Evolutionary conservation across 2,797 vertebrate species (phyloP), one percentile per base, ranked within the genome.

Genomic region (Cryptoprocta ferox): DNA sequence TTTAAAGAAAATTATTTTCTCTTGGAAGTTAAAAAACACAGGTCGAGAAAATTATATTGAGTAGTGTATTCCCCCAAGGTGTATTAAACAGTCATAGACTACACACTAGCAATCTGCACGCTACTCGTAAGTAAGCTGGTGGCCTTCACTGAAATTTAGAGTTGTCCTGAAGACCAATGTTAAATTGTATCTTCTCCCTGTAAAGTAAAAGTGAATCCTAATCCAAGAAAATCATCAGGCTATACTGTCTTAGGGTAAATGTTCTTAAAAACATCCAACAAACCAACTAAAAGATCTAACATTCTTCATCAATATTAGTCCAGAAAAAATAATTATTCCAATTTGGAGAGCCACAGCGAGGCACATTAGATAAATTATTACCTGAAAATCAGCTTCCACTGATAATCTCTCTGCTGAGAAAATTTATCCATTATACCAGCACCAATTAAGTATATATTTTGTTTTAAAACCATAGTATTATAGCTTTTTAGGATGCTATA

Each of bases 241-340:
- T 53, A 14, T 53, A 53, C 19, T 83, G 19, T 87, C 53, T 63
- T 39, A 24, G 2, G 4, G 3, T 48, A 95, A 92, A 61, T 32
- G n/a, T 68, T 92, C 81, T 73, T 85, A 84, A 9, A 89, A 91
- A 81, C 30, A 79, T 42, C 10, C 45, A 94, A 97, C 56, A 79
- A 93, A 93, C 61, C 80, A 81, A 93, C 45, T 50, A 66, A 92
- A 85, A 89, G 9, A 95, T 79, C 30, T 82, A 94, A 95, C 50
- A 56, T 81, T 93, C 65, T 93, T 85, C 87, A 89, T n/a, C 45
- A 84, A 37, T 84, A 87, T 80, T 56, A 82, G 48, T 81, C 53
- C 35, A 90, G 21, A 71, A 95, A 78, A 73, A 92, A 84, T 18
- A 1, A 82, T n/a, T 2, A 89, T 76, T 93, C 13, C 39, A 88